Evolutionary conservation across 2,797 vertebrate species (phyloP).

Genomic region (Hippoglossus hippoglossus): DNA sequence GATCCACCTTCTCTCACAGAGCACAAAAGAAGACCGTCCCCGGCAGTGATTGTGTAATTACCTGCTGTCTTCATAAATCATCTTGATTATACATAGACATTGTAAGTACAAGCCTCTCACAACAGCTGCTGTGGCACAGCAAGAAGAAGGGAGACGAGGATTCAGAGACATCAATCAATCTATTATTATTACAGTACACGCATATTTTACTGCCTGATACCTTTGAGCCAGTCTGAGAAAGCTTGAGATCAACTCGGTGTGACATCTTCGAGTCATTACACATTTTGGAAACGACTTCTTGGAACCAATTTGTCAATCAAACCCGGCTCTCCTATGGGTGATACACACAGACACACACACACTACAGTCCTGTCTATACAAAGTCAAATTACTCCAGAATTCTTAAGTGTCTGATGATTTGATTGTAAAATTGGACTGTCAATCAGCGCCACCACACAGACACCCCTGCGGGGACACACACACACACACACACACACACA

Average conservation of each 20-base stretch:
- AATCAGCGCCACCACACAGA: conserved; percentile 5
- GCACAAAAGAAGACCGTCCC: background rate
- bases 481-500: background rate
- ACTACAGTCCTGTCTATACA: background rate
- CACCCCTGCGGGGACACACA: background rate
- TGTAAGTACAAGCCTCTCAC: conserved; percentile 34
- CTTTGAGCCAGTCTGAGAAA: conserved; percentile 29
- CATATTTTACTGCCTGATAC: background rate
- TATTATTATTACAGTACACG: conserved; percentile 14
- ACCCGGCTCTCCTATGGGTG: background rate
- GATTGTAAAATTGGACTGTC: conserved; percentile 44
- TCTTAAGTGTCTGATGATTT: conserved; percentile 40
- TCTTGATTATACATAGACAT: conserved; percentile 36
- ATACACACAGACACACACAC: background rate
- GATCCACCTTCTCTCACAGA: conserved; percentile 7
- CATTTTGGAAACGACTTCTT: conserved; percentile 45
- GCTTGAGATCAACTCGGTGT: conserved; percentile 1
- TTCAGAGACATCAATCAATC: conserved; percentile 27
- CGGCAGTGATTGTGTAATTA: conserved; percentile 36
- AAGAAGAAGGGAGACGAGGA: background rate
- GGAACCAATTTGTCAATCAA: conserved; percentile 63
- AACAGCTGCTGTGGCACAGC: conserved; percentile 21
- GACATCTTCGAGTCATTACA: conserved; percentile 53
- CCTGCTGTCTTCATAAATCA: conserved; percentile 48
- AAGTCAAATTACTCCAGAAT: conserved; percentile 8